Percentiles rank a stretch among this genome's conserved stretches.
phyloP scores from a whole-genome alignment of 2,797 vertebrate genomes.

The Platyrinchus mystaceus region DNA sequence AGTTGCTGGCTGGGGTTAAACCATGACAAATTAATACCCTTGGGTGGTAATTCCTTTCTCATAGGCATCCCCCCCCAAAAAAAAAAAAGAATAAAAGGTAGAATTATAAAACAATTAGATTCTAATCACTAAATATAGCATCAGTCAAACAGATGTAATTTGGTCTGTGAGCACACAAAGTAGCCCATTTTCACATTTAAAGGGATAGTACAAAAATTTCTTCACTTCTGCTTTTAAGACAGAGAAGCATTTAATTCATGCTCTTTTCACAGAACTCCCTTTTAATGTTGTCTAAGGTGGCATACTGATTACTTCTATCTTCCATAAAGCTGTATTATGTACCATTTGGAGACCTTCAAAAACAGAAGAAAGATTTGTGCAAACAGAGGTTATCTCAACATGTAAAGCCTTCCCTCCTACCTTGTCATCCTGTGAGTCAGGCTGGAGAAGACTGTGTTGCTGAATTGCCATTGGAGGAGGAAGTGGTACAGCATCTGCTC shows the following conservation, averaged over 20 bases:
- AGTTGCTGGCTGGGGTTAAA: background rate
- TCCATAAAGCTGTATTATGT: background rate
- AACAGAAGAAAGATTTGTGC: background rate
- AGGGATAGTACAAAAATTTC: background rate
- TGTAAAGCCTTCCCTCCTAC: conserved; percentile 66
- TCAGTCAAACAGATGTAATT: background rate
- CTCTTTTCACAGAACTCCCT: background rate
- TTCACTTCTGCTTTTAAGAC: background rate
- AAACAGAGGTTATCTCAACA: background rate
- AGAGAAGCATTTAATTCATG: background rate
- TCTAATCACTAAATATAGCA: background rate
- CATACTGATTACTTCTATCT: background rate
- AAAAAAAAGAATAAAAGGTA: background rate
- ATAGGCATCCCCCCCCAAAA: background rate
- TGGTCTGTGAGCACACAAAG: background rate
- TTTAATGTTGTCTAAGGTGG: background rate
- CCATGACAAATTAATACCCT: background rate
- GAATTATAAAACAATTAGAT: background rate
- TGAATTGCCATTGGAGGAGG: conserved; percentile 99
- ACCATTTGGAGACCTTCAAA: background rate
- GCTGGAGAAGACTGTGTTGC: conserved; percentile 97
- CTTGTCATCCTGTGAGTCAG: conserved; percentile 98
- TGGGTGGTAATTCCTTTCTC: background rate
- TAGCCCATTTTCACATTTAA: background rate
- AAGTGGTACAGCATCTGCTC: conserved; percentile 90